These are phyloP conservation scores for Corvus hawaiiensis DNA, from an alignment of 2,113 vertebrate genomes.

Conservation along the genomic window DNA sequence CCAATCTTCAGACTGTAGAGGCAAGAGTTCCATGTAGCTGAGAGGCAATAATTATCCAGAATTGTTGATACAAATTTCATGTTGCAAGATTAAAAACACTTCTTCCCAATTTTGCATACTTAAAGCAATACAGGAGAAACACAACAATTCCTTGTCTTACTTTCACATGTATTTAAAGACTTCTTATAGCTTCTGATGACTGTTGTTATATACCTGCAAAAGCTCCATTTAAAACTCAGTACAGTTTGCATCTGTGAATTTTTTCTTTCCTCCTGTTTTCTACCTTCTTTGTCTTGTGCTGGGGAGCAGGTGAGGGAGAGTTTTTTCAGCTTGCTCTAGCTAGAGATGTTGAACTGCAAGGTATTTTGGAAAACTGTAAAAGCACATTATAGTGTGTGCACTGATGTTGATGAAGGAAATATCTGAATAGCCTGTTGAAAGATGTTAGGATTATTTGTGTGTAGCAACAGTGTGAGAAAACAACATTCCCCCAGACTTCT, in stretches of 20 bases:
- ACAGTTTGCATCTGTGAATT: neutral
- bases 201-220: neutral
- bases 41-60: neutral
- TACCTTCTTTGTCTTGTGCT: neutral
- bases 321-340: neutral
- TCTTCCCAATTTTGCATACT: neutral
- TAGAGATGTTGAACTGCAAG: constrained; percentile 14
- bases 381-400: neutral
- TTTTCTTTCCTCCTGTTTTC: neutral
- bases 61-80: neutral
- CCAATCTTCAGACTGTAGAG: neutral
- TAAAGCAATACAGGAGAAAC: neutral
- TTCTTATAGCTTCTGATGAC: neutral
- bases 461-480: neutral
- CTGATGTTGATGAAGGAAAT: neutral
- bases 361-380: neutral
- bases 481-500: constrained; percentile 8
- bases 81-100: neutral
- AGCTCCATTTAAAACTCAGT: neutral
- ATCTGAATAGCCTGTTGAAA: neutral
- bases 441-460: neutral
- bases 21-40: neutral
- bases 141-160: neutral
- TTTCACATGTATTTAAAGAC: neutral
- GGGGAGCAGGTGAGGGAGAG: neutral